Base-by-base conservation (phyloP, 64 coral and sea anemone genomes). In the Anthopleura sola region DNA sequence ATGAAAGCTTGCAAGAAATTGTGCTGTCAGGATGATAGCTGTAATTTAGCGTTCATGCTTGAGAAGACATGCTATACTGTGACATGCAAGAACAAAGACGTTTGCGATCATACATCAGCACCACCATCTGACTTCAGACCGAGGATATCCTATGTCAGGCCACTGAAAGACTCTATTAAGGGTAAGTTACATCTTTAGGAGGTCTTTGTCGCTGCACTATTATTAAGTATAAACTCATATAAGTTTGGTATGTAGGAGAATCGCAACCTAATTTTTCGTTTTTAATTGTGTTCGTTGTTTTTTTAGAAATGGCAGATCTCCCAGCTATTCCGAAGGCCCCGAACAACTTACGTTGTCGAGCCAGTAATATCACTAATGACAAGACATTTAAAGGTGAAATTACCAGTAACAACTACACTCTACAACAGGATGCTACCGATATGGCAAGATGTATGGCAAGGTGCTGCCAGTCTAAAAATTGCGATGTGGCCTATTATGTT, bases 11-110 rank as follows among this genome's bases (percentile, higher is more conserved):
- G 94, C 17, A 86, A 91, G 10, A 76, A 86, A 7, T 55, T 97
- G 40, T 97, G 94, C 37, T 97, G 94, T 77, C 78, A 92, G 33
- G 90, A 93, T 78, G 81, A 80, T 14, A 68, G 69, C 36, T 97
- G 94, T 49, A 81, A 97, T 20, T 85, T 97, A 21, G 94, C 94
- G 5, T 97, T 97, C 58, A 97, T 97, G 94, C 75, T 97, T 33
- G 94, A 89, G 1, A 92, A 97, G 84, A 97, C 94, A 1, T 97
- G 94, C 48, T 97, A 97, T 24, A 93, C 94, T 1, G 94, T 97
- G 1, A 77, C 87, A 19, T 97, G 94, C 49, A 97, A 97, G 79
- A 84, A 66, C 85, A 87, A 97, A 58, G 87, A 97, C 23, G 87
- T 97, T n/a, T 97, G 94, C 44, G 94, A 97, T 12, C 94, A 92